Evolutionary conservation across 2,113 vertebrate species (phyloP).

Genomic region (Ginglymostoma cirratum): DNA sequence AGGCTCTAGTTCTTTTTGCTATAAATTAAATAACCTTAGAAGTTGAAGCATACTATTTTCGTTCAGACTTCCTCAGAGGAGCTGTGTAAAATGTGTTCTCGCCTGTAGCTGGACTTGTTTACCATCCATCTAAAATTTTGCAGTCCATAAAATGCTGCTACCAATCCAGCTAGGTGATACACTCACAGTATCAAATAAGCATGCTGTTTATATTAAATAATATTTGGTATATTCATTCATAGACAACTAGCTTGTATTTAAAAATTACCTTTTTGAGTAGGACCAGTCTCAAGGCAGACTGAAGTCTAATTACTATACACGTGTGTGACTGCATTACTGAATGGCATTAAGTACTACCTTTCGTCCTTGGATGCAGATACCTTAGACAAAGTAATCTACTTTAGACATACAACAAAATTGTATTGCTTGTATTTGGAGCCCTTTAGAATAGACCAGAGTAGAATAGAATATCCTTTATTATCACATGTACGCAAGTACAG

Average conservation of each 20-base stretch:
- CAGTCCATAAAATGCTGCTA: background rate
- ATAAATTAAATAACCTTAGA: background rate
- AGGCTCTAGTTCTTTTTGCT: background rate
- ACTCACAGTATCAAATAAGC: background rate
- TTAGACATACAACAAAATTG: background rate
- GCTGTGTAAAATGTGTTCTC: background rate
- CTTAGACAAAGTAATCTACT: background rate
- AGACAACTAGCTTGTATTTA: background rate
- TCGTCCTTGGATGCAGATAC: background rate
- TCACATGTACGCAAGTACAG: too few species aligned
- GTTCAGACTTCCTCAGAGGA: background rate
- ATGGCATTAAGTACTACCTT: background rate
- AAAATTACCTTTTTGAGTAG: background rate
- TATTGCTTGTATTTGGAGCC: background rate
- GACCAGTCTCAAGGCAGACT: background rate
- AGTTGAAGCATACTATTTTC: background rate
- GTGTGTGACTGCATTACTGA: background rate
- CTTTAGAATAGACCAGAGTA: background rate
- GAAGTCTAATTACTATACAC: background rate
- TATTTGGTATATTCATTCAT: background rate
- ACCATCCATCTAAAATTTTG: background rate
- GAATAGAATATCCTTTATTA: too few species aligned
- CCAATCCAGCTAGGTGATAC: background rate
- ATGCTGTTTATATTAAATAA: background rate
- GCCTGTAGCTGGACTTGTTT: background rate